Percentiles rank a stretch among this genome's conserved stretches.
Conservation (phyloP, 2,797 vertebrate species). For the Micrastur ruficollis region DNA sequence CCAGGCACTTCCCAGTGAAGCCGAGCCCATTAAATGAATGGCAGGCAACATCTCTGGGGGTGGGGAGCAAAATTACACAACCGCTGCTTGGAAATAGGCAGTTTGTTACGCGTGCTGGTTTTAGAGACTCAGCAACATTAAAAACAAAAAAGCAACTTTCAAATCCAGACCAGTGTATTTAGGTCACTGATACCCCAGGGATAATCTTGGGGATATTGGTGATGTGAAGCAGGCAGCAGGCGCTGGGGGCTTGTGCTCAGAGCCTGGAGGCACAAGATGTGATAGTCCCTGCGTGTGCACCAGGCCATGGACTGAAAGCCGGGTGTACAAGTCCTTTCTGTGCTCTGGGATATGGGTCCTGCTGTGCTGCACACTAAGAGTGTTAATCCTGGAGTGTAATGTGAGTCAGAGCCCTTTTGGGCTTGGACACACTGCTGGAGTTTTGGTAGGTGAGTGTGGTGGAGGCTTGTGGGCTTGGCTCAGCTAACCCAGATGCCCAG, state of each 20-base stretch:
- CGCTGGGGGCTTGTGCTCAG: not conserved
- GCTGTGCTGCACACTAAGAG: not conserved
- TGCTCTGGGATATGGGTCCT: not conserved
- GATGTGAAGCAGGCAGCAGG: not conserved
- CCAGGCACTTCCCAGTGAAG: conserved; percentile 55
- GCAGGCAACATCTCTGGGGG: not conserved
- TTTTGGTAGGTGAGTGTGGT: not conserved
- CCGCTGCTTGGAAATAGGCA: conserved; percentile 40
- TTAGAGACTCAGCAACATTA: conserved; percentile 14
- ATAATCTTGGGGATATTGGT: not conserved
- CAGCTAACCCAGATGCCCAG: not conserved
- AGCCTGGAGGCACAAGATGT: accelerated
- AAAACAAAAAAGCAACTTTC: conserved; percentile 59
- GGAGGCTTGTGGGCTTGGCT: not conserved
- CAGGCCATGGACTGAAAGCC: accelerated
- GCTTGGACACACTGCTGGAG: not conserved
- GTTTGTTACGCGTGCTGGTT: not conserved
- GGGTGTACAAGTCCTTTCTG: not conserved
- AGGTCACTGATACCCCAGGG: not conserved
- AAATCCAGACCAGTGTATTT: not conserved
- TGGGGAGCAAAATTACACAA: conserved; percentile 37
- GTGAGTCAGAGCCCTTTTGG: not conserved
- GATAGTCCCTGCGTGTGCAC: not conserved
- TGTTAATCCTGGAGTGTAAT: not conserved
- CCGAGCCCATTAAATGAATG: not conserved